Evolutionary conservation across 2,797 vertebrate species (phyloP).

Genomic region (Halcyon chelicuti): DNA sequence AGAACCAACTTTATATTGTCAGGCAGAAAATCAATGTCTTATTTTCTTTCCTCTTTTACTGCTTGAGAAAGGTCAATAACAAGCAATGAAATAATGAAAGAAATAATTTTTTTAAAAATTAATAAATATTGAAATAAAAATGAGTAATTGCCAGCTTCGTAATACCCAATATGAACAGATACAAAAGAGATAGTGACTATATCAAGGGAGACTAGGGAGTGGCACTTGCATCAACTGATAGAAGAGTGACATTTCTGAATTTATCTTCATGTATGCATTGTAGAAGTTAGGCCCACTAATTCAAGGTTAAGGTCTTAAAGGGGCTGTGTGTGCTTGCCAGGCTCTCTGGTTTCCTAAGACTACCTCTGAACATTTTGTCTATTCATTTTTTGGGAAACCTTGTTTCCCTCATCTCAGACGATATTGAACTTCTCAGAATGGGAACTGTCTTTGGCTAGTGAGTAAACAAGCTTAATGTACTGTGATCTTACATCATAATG

Average conservation of each 20-base stretch:
- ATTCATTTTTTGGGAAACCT: background rate
- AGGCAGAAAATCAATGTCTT: background rate
- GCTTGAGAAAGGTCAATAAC: background rate
- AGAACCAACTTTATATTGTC: background rate
- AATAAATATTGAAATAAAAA: background rate
- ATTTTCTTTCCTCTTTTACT: background rate
- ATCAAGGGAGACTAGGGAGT: background rate
- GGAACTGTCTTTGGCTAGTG: background rate
- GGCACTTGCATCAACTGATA: background rate
- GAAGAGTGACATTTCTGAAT: background rate
- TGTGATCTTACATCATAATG: background rate
- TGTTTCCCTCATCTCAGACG: background rate
- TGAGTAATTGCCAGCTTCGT: background rate
- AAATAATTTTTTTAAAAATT: background rate
- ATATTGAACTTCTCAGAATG: background rate
- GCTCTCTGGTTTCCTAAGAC: background rate
- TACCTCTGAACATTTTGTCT: background rate
- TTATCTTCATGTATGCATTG: background rate
- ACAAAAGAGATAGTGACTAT: background rate
- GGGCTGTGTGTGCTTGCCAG: background rate
- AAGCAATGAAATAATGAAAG: background rate
- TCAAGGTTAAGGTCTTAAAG: background rate
- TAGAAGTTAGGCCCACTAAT: background rate
- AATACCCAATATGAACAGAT: background rate
- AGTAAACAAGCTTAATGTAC: background rate